Base-by-base conservation (phyloP, 1,140 invertebrate genomes). In the Meloidogyne exigua region DNA sequence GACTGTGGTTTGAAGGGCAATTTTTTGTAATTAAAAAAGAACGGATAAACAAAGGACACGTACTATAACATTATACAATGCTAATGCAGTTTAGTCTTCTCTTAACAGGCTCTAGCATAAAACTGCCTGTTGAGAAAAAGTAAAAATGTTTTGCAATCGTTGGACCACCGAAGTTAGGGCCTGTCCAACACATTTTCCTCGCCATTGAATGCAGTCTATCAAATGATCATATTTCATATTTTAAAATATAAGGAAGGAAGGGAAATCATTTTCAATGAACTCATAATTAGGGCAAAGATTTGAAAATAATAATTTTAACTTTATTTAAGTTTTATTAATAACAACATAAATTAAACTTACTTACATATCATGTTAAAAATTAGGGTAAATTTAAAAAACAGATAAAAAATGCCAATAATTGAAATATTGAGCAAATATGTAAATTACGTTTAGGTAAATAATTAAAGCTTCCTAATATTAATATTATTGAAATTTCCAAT, bases 211-310 rank as follows among this genome's bases (percentile, higher is more conserved):
- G 49, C 49, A 57, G 49, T 57, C 49, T 18, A 57, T 57, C 13
- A 57, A 57, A 57, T 57, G 49, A 57, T 57, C 49, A 57, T n/a
- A 57, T 57, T 57, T 57, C 49, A 57, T 57, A 57, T 57, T n/a
- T 44, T 44, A n/a, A 57, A 57, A 57, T 57, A 57, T n/a, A 57
- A 57, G 49, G 13, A 18, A 49, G 4, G 7, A 49, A 4, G 15
- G 15, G 21, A 57, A 57, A n/a, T 57, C 0, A 57, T 57, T 21
- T 57, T 21, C 5, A 57, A 57, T 57, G 18, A 57, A 21, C 49
- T n/a, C n/a, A n/a, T 57, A 57, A 1, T n/a, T n/a, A n/a, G 18
- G 3, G 49, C n/a, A 57, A 5, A 12, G 18, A n/a, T 57, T 7
- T 57, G 10, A 57, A 57, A 57, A 9, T n/a, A 57, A 4, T n/a